Conservation (phyloP, 2,888 invertebrate species). For the Drosophila nr. fundita region DNA sequence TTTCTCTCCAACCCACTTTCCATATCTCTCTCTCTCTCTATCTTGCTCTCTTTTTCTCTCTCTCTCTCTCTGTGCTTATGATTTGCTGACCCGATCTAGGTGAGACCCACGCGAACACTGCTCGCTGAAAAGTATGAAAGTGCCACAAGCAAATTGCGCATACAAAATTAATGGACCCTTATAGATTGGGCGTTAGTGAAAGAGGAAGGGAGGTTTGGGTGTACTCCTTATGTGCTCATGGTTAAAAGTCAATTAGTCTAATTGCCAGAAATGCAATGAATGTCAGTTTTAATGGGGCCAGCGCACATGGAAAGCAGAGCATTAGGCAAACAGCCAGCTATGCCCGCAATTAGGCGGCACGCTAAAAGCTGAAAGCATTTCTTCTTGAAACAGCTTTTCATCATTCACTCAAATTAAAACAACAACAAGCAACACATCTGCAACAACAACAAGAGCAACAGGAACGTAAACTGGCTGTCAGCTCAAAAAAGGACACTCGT, state of each 20-base stretch:
- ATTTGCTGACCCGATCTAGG: conserved; percentile 2
- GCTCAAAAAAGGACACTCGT: conserved; percentile 72
- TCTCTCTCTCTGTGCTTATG: neutral
- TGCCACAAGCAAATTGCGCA: conserved; percentile 34
- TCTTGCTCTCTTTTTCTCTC: neutral
- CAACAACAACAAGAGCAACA: conserved; percentile 37
- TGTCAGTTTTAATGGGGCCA: conserved; percentile 78
- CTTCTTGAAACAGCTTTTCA: conserved; percentile 62
- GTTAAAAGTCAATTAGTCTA: conserved; percentile 80
- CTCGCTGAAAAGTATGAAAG: conserved; percentile 29
- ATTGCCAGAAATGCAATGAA: conserved; percentile 76
- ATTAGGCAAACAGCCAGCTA: conserved; percentile 22
- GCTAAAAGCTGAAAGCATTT: conserved; percentile 21
- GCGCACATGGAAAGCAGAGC: conserved; percentile 52
- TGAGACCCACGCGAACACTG: conserved; percentile 7
- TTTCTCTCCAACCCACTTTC: neutral
- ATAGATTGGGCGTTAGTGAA: neutral
- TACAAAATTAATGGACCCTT: conserved; percentile 50
- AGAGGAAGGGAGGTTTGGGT: neutral
- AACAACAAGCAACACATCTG: conserved; percentile 33
- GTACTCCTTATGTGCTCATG: conserved; percentile 52
- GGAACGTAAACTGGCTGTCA: conserved; percentile 4
- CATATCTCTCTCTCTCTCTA: neutral
- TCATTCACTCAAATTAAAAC: conserved; percentile 61
- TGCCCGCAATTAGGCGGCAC: conserved; percentile 50